Evolutionary conservation across 2,888 invertebrate genomes (phyloP), one percentile per base, ranked within the genome.

Genomic region (Notodonta dromedarius): DNA sequence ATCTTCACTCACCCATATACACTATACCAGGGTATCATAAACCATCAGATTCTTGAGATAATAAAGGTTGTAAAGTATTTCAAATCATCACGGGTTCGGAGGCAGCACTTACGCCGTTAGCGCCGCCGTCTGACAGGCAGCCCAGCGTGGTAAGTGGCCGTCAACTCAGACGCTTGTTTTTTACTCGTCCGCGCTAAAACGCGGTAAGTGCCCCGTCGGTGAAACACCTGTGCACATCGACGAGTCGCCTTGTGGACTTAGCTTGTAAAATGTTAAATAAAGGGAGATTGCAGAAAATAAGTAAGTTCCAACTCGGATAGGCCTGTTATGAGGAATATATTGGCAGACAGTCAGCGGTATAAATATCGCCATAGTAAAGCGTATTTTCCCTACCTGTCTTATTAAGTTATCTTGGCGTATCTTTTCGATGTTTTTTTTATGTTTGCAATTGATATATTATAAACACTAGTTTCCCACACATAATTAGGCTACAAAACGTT

Each of bases 181-280:
- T 71, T 69, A 68, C 60, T 53, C 59, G 46, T 32, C n/a, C 52
- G 11, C 61, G 63, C 59, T 71, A 67, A 67, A 69, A 69, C 66
- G 60, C 14, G 54, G 62, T 67, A 62, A 73, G 73, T 66, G 74
- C 67, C 54, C 50, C 57, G 56, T 63, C 62, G 67, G 53, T 50
- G 54, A 8, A 52, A 57, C 73, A 73, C 73, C 73, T 73, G 73
- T 50, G 62, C 24, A 46, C 12, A 46, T 46, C 1, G 46, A n/a
- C 16, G 16, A 50, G 16, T 9, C 7, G 50, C 16, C 5, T n/a
- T 16, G 7, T 16, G 9, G 16, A 16, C 16, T 16, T 16, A 16
- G 50, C 50, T 16, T 50, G 50, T 16, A 16, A 16, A 16, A 11
- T 42, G 4, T 42, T 42, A 42, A 42, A 42, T 4, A 42, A 2